Evolutionary conservation across 2,797 vertebrate species (phyloP).

Genomic region (Notamacropus eugenii): DNA sequence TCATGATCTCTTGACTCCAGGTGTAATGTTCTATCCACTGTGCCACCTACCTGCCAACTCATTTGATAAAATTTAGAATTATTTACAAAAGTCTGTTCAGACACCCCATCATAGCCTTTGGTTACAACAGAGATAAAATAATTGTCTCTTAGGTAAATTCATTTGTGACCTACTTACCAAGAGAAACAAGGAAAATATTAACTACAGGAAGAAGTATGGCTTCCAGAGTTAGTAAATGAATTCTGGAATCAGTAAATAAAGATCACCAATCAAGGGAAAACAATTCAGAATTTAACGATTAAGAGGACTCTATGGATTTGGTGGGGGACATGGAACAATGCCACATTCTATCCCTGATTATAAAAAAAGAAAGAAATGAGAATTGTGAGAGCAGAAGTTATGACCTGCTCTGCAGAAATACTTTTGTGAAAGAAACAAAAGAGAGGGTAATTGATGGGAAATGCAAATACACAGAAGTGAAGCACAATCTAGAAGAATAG

Average conservation of each 20-base stretch:
- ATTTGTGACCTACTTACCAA: not conserved
- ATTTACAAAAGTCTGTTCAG: not conserved
- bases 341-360: not conserved
- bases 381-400: not conserved
- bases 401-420: not conserved
- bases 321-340: not conserved
- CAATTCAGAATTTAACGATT: not conserved
- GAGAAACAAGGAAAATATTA: not conserved
- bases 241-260: too few relatives aligned
- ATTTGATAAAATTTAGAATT: not conserved
- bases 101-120: not conserved
- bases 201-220: not conserved
- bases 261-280: too few relatives aligned
- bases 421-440: not conserved
- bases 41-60: not conserved
- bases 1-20: not conserved
- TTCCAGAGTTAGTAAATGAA: not conserved
- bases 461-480: not conserved
- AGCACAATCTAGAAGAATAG: not conserved
- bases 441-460: not conserved
- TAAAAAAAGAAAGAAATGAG: too few relatives aligned
- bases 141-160: not conserved
- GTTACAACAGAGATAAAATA: not conserved
- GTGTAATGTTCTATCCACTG: not conserved
- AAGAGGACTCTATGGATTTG: not conserved